Evolutionary conservation across 2,797 vertebrate species (phyloP).

Genomic region (Malurus leucopterus): DNA sequence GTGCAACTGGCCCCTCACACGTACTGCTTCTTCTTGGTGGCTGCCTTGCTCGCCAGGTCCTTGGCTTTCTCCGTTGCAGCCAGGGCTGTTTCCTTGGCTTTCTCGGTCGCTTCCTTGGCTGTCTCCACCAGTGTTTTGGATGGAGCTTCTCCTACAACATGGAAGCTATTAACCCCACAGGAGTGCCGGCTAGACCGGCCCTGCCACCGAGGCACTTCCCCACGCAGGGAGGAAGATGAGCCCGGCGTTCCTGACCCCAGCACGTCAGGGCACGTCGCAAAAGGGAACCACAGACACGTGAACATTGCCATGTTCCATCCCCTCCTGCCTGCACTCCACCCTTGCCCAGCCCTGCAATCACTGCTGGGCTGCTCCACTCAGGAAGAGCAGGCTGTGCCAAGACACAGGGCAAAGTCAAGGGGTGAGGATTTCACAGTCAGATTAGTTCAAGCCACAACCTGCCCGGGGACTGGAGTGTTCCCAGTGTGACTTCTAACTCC

Average conservation of each 20-base stretch:
- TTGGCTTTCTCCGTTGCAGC: slow-evolving; percentile 96
- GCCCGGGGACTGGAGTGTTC: not conserved
- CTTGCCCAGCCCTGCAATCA: not conserved
- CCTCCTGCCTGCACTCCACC: not conserved
- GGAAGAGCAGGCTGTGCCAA: not conserved
- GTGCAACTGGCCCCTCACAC: slow-evolving; percentile 71
- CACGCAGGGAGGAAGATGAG: accelerated
- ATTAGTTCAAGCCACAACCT: not conserved
- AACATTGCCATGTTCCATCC: accelerated
- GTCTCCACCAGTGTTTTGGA: slow-evolving; percentile 88
- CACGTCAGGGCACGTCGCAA: accelerated
- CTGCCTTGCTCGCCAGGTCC: slow-evolving; percentile 89
- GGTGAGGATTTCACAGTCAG: not conserved
- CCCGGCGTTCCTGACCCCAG: accelerated
- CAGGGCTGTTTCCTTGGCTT: slow-evolving; percentile 90
- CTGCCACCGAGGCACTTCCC: not conserved
- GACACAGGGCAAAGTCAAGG: not conserved
- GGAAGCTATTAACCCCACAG: not conserved
- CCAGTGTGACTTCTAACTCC: not conserved
- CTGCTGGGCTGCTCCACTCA: not conserved
- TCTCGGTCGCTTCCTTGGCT: slow-evolving; percentile 85
- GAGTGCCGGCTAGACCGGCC: not conserved
- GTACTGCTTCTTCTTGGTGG: slow-evolving; percentile 86
- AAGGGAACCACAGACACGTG: not conserved
- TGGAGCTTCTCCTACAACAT: slow-evolving; percentile 84